phyloP scores from a whole-genome alignment of 2,797 vertebrate genomes.

The Champsocephalus esox region DNA sequence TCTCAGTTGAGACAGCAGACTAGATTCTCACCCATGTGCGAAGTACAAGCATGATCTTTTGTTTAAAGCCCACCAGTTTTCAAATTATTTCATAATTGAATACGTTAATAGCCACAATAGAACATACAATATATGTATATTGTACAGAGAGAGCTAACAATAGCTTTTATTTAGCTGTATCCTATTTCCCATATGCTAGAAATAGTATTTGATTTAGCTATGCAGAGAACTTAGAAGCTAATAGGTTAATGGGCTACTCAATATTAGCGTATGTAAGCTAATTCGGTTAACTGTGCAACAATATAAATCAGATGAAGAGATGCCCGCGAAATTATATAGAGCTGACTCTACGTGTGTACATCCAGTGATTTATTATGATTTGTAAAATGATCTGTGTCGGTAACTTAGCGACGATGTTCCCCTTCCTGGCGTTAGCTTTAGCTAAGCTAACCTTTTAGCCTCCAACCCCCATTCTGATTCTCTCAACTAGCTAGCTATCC shows the following conservation, averaged over 20 bases:
- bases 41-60: conserved; percentile 18
- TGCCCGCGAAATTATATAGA: background rate
- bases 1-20: conserved; percentile 24
- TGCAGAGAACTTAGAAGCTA: background rate
- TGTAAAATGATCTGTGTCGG: background rate
- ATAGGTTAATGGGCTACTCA: background rate
- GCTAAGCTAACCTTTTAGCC: conserved; percentile 66
- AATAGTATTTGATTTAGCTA: background rate
- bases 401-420: conserved; percentile 42
- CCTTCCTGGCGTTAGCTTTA: conserved; percentile 54
- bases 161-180: background rate
- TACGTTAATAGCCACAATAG: background rate
- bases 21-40: conserved; percentile 23
- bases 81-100: background rate
- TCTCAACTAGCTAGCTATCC: conserved; percentile 72
- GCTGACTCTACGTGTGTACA: background rate
- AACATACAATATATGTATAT: background rate
- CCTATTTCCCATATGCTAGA: background rate
- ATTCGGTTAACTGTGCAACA: conserved; percentile 5
- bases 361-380: background rate
- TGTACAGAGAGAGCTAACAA: background rate
- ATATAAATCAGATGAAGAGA: background rate
- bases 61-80: conserved; percentile 3
- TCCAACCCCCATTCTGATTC: conserved; percentile 75
- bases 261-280: conserved; percentile 29